phyloP scores from a whole-genome alignment of 2,113 vertebrate genomes.

The Turdus rufiventris region DNA sequence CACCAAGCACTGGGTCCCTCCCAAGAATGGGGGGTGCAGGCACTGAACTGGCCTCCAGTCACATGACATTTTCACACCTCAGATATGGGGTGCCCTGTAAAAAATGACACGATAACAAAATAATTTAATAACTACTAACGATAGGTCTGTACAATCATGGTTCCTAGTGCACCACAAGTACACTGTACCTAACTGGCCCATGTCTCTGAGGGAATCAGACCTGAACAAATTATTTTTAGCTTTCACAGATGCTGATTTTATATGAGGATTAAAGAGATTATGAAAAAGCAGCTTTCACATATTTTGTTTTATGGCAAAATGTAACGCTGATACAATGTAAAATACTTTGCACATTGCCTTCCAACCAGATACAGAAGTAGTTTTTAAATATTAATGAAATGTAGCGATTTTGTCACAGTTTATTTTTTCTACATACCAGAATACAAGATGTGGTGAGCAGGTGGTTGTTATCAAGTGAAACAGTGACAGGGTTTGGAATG shows the following conservation, averaged over 20 bases:
- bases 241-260: slow-evolving; percentile 21
- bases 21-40: neutral
- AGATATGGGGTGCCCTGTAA: neutral
- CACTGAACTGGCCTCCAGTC: neutral
- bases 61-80: neutral
- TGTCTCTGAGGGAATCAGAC: neutral
- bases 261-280: slow-evolving; percentile 46
- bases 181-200: neutral
- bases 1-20: neutral
- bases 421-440: neutral
- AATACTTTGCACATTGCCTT: neutral
- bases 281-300: slow-evolving; percentile 17
- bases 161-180: neutral
- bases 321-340: neutral
- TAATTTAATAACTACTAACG: neutral
- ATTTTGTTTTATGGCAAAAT: neutral
- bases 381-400: neutral
- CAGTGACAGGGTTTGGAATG: neutral
- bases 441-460: neutral
- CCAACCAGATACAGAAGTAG: neutral
- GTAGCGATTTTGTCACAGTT: neutral
- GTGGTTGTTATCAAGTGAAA: neutral
- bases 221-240: slow-evolving; percentile 40
- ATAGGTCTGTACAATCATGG: neutral
- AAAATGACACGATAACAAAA: neutral